Evolutionary conservation across 2,113 vertebrate genomes (phyloP), one percentile per base, ranked within the genome.

Genomic region (Actenoides hombroni): DNA sequence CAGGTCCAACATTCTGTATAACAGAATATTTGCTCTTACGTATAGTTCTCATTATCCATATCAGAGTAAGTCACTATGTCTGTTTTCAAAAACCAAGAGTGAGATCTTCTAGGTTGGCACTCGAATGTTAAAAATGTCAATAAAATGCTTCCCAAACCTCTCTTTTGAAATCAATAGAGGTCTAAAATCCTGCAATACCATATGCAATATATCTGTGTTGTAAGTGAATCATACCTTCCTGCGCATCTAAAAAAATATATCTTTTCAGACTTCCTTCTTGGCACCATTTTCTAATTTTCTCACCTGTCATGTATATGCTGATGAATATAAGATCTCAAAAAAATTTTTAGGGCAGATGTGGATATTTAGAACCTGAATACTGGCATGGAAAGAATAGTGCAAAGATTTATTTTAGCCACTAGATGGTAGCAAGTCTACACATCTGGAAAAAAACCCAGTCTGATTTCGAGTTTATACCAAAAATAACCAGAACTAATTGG

Each of bases 391-490:
- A 42, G 6, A 90, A 16, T 2, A 57, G 23, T 60, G 51, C 8
- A 91, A 65, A 59, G 40, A 74, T 85, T 76, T 77, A 28, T 75
- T 39, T 81, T 33, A 70, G 6, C 90, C 98, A 97, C 97, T 96
- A 98, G 98, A 84, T 98, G 98, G 98, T 14, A 86, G 91, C 65
- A 97, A 53, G 40, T 25, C 25, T 14, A 1, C 90, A 93, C 15
- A 25, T 1, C 7, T 81, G 20, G 13, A 57, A 39, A 33, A 91
- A 85, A 1, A 20, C 7, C 7, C 11, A 35, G 10, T 2, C 10
- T 40, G 13, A 40, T 40, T 40, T 86, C 2, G 0, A 15, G 3
- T 53, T 83, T 39, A 7, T 33, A 40, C 2, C 16, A 46, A 79
- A 80, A 65, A 44, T 11, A 54, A 53, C 8, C 8, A 69, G 53